Evolutionary conservation across 2,888 invertebrate species (phyloP), one percentile per base, ranked within the genome.

Genomic region (Dryadula phaetusa): DNA sequence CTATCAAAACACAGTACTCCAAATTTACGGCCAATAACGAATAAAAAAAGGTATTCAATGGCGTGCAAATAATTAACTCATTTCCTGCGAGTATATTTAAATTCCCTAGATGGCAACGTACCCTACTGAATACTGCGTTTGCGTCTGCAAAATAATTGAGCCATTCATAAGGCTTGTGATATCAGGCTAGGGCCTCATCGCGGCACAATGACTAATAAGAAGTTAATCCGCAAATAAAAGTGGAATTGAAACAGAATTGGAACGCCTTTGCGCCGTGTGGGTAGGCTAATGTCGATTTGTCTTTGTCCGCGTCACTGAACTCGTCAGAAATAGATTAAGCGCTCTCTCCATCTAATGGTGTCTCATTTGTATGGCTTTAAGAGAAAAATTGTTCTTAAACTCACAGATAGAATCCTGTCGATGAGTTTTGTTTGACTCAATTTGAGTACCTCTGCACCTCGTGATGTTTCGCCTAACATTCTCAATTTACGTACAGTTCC

Each of bases 261-360:
- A 82, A 83, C 90, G 87, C 88, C 87, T 90, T 88, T 86, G 78
- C 83, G 89, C 90, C 90, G 92, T 91, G 92, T 91, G 92, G 90
- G 91, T 91, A 92, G 88, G 89, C 91, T 87, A 89, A 87, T 90
- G 90, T 89, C 92, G 90, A 92, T 92, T 91, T 90, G 92, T 92
- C 92, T 90, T 88, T 90, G 92, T 92, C 92, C 90, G 92, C 92
- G 92, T 92, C 92, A 90, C 89, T 91, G 90, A 92, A 92, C 92
- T 92, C 92, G 92, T 92, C 92, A 92, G 92, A 92, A 92, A 92
- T 92, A 92, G 92, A 92, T 92, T 92, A 92, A 92, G 92, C 92
- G 87, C 88, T 92, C 92, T 92, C 90, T 92, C 88, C 88, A 90
- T 92, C 90, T 92, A 92, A 92, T 92, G 90, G 91, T 86, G 86